Evolutionary conservation across 2,888 invertebrate species (phyloP).

Genomic region (Melikaiella ostensackeni): DNA sequence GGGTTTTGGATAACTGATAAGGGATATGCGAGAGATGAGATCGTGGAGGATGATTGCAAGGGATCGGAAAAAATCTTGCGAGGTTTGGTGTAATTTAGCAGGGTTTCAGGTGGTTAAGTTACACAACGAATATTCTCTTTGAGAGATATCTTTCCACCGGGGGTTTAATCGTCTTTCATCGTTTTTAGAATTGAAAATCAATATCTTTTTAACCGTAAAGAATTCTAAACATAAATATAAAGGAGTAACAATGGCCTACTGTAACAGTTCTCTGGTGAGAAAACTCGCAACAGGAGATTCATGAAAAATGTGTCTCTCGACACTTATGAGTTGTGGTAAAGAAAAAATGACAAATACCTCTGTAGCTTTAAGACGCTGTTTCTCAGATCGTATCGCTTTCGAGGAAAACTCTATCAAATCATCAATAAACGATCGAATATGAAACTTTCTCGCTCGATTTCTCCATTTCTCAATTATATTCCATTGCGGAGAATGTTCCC

Average conservation of each 20-base stretch:
- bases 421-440: constrained; percentile 10
- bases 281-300: not conserved
- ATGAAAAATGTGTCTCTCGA: not conserved
- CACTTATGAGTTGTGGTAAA: not conserved
- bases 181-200: too few relatives aligned
- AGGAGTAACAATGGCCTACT: too few relatives aligned
- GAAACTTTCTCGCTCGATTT: constrained; percentile 52
- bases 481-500: constrained; percentile 49
- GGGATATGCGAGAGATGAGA: constrained; percentile 14
- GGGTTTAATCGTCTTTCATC: too few relatives aligned
- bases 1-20: constrained; percentile 20
- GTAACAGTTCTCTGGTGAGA: too few relatives aligned
- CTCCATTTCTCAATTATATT: constrained; percentile 47
- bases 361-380: not conserved
- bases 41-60: constrained; percentile 13
- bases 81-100: constrained; percentile 28
- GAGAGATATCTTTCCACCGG: too few relatives aligned
- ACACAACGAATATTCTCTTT: not conserved
- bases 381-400: not conserved
- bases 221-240: too few relatives aligned
- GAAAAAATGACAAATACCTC: not conserved
- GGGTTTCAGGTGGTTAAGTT: not conserved
- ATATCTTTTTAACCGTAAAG: too few relatives aligned
- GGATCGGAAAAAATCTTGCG: constrained; percentile 9
- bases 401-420: not conserved